Conservation (phyloP, 2,888 invertebrate genomes). For the Kuschelorhynchus macadamiae region DNA sequence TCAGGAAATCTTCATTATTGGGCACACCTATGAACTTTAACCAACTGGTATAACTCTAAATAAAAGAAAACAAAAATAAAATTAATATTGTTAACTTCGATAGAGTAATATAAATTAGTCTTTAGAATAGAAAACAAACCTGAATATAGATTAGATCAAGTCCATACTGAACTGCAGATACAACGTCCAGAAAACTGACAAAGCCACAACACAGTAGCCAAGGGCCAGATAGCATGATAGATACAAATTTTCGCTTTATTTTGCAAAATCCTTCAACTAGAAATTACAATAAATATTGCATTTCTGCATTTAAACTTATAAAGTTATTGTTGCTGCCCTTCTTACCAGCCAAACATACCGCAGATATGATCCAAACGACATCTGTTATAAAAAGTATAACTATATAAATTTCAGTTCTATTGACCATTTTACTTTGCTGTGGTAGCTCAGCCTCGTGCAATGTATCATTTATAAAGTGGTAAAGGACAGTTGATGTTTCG, state of each 20-base stretch:
- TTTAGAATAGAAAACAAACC: slow-evolving; percentile 59
- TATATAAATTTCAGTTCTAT: slow-evolving; percentile 54
- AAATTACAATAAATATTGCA: too few species aligned
- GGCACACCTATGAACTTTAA: slow-evolving; percentile 58
- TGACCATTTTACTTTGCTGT: slow-evolving; percentile 45
- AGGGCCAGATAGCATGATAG: slow-evolving; percentile 62
- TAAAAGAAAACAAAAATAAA: slow-evolving; percentile 29
- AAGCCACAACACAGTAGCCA: slow-evolving; percentile 66
- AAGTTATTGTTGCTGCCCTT: too few species aligned
- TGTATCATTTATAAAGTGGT: slow-evolving; percentile 51
- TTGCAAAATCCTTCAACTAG: slow-evolving; percentile 57
- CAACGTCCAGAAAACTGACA: slow-evolving; percentile 66
- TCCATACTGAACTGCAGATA: slow-evolving; percentile 67
- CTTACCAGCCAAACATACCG: slow-evolving; percentile 60
- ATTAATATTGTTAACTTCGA: slow-evolving; percentile 5
- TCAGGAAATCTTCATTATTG: slow-evolving; percentile 53
- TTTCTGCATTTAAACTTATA: too few species aligned
- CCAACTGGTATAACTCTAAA: slow-evolving; percentile 59
- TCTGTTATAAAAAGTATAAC: slow-evolving; percentile 56
- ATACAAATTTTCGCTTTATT: slow-evolving; percentile 25
- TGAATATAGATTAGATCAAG: slow-evolving; percentile 65
- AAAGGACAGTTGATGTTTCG: slow-evolving; percentile 33
- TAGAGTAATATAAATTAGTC: too few species aligned
- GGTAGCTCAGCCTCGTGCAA: slow-evolving; percentile 53
- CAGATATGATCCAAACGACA: slow-evolving; percentile 59